A percentile compares a stretch with the other conserved stretches of the same genome.
Conservation (phyloP, 2,113 vertebrate species). For the Alethe castanea region DNA sequence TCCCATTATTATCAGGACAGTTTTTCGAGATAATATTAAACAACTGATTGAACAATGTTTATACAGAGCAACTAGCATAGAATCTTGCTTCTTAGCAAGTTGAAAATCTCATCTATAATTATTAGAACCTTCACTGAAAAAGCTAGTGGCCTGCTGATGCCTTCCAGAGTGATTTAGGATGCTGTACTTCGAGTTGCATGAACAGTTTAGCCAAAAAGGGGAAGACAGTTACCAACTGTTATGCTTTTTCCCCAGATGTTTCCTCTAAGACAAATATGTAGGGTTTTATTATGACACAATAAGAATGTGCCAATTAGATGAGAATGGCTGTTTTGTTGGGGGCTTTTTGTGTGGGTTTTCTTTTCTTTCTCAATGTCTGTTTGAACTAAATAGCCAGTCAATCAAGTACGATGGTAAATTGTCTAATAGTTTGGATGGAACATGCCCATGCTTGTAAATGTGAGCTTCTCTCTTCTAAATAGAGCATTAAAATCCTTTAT, state of each 20-base stretch:
- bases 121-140: background rate
- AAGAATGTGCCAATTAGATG: background rate
- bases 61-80: background rate
- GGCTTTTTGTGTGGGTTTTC: fast-evolving
- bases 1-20: background rate
- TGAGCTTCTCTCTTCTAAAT: background rate
- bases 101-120: background rate
- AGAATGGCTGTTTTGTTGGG: background rate
- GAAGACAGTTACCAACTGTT: slow-evolving; percentile 40
- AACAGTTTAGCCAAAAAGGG: slow-evolving; percentile 27
- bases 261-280: slow-evolving; percentile 57
- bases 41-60: background rate
- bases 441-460: background rate
- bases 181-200: background rate
- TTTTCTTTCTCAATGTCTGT: background rate
- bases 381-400: background rate
- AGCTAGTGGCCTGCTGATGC: background rate
- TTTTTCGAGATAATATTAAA: background rate
- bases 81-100: background rate
- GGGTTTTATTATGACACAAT: slow-evolving; percentile 47
- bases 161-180: background rate
- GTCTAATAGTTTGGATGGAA: background rate
- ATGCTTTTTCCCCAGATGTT: slow-evolving; percentile 55
- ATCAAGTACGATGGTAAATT: background rate
- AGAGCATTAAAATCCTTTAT: background rate